Evolutionary conservation across 1,140 invertebrate species (phyloP).

Genomic region (Ganaspis sp.): DNA sequence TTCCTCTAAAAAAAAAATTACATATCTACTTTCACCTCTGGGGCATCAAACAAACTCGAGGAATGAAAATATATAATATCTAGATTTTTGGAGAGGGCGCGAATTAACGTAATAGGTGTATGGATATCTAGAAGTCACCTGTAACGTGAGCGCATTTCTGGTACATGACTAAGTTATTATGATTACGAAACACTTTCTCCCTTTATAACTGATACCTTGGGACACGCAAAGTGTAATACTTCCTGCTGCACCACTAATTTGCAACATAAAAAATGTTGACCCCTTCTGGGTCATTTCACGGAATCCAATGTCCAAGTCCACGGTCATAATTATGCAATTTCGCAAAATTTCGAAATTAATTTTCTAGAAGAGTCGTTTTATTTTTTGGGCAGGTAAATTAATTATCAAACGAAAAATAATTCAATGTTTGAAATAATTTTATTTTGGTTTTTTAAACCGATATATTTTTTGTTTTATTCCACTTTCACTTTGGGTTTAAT

Average conservation of each 20-base stretch:
- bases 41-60: not conserved
- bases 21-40: not conserved
- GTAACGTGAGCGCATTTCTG: conserved; percentile 9
- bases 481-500: too few species aligned
- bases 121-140: conserved; percentile 14
- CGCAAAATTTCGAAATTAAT: not conserved
- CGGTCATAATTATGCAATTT: not conserved
- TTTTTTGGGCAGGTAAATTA: too few species aligned
- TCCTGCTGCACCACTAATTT: conserved; percentile 52
- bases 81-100: not conserved
- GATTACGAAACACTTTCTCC: conserved; percentile 69
- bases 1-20: not conserved
- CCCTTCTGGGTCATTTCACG: not conserved
- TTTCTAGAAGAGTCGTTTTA: not conserved
- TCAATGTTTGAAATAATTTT: too few species aligned
- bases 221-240: conserved; percentile 54
- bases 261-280: not conserved
- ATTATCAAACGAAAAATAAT: too few species aligned
- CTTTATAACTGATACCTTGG: conserved; percentile 60
- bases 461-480: too few species aligned
- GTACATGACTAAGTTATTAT: not conserved
- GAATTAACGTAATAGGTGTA: not conserved
- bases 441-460: too few species aligned
- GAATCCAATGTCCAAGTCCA: conserved; percentile 9
- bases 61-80: not conserved